A percentile compares a stretch with the other conserved stretches of the same genome.
Conservation (phyloP, 2,888 invertebrate genomes). For the Microplitis manilae region DNA sequence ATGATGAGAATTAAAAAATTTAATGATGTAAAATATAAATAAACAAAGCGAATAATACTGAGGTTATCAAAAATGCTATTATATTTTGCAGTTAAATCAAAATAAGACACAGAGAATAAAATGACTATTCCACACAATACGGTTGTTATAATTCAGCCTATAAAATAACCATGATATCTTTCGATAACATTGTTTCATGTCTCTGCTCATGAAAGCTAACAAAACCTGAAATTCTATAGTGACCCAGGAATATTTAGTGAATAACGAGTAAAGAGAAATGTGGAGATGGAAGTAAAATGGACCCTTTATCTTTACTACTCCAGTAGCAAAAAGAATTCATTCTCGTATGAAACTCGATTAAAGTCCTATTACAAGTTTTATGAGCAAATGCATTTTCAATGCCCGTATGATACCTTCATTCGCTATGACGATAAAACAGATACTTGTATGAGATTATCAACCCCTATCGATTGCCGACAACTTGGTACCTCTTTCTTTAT, state of each 20-base stretch:
- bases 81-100: not conserved
- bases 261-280: conserved; percentile 34
- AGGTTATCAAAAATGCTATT: not conserved
- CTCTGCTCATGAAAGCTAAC: conserved; percentile 10
- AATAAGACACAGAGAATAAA: not conserved
- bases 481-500: not conserved
- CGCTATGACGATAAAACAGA: conserved; percentile 25
- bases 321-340: conserved; percentile 56
- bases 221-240: conserved; percentile 12
- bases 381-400: conserved; percentile 56
- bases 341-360: conserved; percentile 64
- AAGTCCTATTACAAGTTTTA: conserved; percentile 67
- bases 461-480: not conserved
- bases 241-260: conserved; percentile 30
- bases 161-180: not conserved
- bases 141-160: not conserved
- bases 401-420: conserved; percentile 27
- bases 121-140: not conserved
- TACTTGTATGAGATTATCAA: not conserved
- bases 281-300: conserved; percentile 47
- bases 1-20: not conserved
- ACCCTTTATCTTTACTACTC: conserved; percentile 63
- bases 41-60: not conserved
- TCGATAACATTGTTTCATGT: not conserved
- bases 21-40: not conserved